Evolutionary conservation across 2,888 invertebrate genomes (phyloP), one percentile per base, ranked within the genome.

Genomic region (Diadegma fenestrale): DNA sequence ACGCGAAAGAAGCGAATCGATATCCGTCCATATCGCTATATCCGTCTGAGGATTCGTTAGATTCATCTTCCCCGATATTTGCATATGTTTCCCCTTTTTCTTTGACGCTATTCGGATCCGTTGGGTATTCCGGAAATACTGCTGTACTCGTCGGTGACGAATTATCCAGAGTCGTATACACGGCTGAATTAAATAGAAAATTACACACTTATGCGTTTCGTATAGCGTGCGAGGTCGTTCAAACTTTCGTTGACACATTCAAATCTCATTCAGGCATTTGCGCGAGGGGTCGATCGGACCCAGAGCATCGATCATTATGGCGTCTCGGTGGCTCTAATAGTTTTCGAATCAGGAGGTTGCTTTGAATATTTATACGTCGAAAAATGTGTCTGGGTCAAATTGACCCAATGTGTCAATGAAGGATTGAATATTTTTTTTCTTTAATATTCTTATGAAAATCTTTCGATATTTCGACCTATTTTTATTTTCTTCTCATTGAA

Each of bases 1-100:
- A 90, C 0, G 97, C 97, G 90, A 97, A 98, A 26, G 92, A 93
- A 48, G 61, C 78, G 63, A 90, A 91, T 75, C 86, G 88, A 68
- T 77, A 33, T 45, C 30, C 81, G n/a, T 88, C 84, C 17, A 89
- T 48, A 22, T 75, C 83, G 64, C 72, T 80, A 45, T 64, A 43
- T 19, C 48, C 73, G 10, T 80, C 64, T 22, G 71, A 82, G n/a
- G 41, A 43, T 26, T 79, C 85, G 14, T 37, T 37, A 22, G 63
- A 75, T 83, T 72, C 77, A 45, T 80, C 54, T 14, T 75, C 80
- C 8, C n/a, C n/a, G n/a, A 84, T 61, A 58, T 88, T 87, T 45
- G 77, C 81, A 66, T 80, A 85, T 8, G 48, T 61, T 30, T 61
- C 72, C 19, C 33, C 68, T 6, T 82, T 83, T 75, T 83, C 82